phyloP scores from a whole-genome alignment of 2,888 invertebrate species.

The Morinoia aosen region DNA sequence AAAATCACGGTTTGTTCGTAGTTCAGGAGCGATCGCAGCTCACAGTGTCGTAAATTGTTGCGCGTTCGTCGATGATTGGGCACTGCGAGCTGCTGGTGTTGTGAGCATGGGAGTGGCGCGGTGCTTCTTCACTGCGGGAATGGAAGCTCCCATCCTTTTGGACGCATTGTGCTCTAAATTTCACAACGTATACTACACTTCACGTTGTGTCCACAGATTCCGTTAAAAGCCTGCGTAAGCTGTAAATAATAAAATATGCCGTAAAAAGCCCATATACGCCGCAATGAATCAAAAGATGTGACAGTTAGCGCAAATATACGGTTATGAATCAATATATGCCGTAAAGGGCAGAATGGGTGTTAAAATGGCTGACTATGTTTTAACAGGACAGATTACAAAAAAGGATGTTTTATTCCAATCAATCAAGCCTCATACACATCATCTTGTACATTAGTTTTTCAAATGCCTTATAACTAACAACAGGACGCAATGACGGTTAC shows the following conservation, averaged over 20 bases:
- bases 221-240: too few relatives aligned
- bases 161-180: not conserved
- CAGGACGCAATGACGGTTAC: too few relatives aligned
- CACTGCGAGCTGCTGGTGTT: not conserved
- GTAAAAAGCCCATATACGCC: too few relatives aligned
- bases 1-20: not conserved
- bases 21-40: not conserved
- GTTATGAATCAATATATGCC: not conserved
- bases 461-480: too few relatives aligned
- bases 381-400: not conserved
- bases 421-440: not conserved
- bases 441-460: too few relatives aligned
- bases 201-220: too few relatives aligned
- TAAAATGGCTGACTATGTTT: not conserved
- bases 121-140: not conserved
- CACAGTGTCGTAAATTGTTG: not conserved
- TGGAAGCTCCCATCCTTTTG: not conserved
- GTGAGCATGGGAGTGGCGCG: not conserved
- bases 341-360: not conserved
- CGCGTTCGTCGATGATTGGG: not conserved
- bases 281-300: not conserved
- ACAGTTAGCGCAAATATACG: not conserved
- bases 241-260: too few relatives aligned
- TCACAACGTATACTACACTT: too few relatives aligned
- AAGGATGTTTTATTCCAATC: not conserved